Base-by-base conservation (phyloP, 1,140 invertebrate genomes). In the Psilanteris sp. region DNA sequence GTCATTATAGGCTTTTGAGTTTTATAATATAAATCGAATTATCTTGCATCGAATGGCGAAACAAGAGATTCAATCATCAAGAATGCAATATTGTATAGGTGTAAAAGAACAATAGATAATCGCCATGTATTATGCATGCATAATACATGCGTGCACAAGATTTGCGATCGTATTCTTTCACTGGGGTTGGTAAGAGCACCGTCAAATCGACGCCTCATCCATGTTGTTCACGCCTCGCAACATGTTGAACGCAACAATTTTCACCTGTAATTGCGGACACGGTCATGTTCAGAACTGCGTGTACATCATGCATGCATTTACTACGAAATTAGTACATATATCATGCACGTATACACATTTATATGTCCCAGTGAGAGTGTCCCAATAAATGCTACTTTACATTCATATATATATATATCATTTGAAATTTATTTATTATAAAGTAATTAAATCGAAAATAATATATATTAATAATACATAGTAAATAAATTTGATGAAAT, bases 191-290 rank as follows among this genome's bases (percentile, higher is more conserved):
- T 84, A 81, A 83, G 81, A 86, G 82, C 82, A 80, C 84, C 82
- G 76, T 83, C 82, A 79, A 79, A 85, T 85, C 79, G 73, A 84
- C 83, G 85, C 82, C 85, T 79, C 70, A 78, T 80, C 61, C 82
- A 54, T 81, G 82, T 80, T 73, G 77, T 81, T 86, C 78, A 83
- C 84, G 81, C 82, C 81, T 83, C 52, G 57, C 39, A 52, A 43
- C 43, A 36, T 32, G 52, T 36, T 39, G 36, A 68, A 68, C 62
- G 62, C 46, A n/a, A 68, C 52, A 16, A 68, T 68, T 55, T 68
- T 55, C 64, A 57, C 64, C 64, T 57, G 66, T 50, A 57, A 70
- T 70, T 70, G 44, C 43, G 54, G 27, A 66, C 46, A 48, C 46
- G 14, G 11, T 41, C 44, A 52, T 41, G 34, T 32, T 50, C 43